Base-by-base conservation (phyloP, 2,797 vertebrate species). In the Hoplostethus atlanticus region DNA sequence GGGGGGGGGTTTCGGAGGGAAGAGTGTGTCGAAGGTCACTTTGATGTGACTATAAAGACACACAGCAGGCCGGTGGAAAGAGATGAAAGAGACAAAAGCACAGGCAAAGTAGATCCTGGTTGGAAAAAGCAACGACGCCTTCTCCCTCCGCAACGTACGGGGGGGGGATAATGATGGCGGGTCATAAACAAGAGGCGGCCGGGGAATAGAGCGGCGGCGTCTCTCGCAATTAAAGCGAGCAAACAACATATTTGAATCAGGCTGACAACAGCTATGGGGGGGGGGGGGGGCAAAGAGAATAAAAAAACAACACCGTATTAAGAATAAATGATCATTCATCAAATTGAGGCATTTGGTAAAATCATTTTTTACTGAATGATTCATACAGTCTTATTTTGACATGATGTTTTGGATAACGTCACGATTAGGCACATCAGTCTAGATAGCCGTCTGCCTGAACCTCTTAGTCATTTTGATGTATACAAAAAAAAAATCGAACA, bases 31-130 rank as follows among this genome's bases (percentile, higher is more conserved):
- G 73, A 89, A 91, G 90, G 91, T 91, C 88, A 91, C 90, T 93
- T 92, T 93, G 89, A 93, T 91, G 91, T 88, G 88, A 80, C 89
- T 90, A 84, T 91, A 92, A 90, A 91, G 91, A 84, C 82, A 48
- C 86, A 77, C 86, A 88, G 87, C 82, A 78, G 84, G 86, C 76
- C 87, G 57, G 85, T 81, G 86, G 85, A 90, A 77, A 28, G 60
- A 90, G 86, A 93, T 92, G 88, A 93, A 93, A 90, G 89, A 61
- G 81, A 64, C 52, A 0, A 67, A 83, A 21, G 83, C 68, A 76
- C 68, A 76, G 82, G 85, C 80, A 82, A 87, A 88, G 86, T 80
- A 79, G 81, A 83, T 79, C 84, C 82, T 69, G 71, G 83, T 77
- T 77, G 75, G 84, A 36, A 58, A 56, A 15, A 17, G 55, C 6